phyloP scores from a whole-genome alignment of 2,113 vertebrate species.

The Notothenia rossii region DNA sequence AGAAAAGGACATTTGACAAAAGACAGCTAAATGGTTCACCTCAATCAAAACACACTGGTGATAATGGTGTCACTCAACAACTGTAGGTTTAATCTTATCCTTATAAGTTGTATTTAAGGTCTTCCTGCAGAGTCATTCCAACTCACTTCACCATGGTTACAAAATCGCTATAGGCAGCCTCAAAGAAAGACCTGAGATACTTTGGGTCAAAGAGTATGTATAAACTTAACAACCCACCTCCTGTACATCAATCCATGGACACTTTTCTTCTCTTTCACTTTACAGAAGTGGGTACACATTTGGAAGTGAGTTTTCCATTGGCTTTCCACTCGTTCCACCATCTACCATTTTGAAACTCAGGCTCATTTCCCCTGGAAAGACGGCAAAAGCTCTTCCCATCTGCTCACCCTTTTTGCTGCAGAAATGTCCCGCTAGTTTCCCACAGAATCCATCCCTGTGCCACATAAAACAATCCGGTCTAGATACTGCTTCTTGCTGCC shows the following conservation, averaged over 20 bases:
- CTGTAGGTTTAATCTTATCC: background rate
- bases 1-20: background rate
- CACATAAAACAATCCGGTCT: conserved; percentile 26
- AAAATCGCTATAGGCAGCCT: conserved; percentile 31
- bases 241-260: conserved; percentile 32
- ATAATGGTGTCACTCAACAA: conserved; percentile 24
- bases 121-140: conserved; percentile 18
- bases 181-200: conserved; percentile 36
- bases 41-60: conserved; percentile 25
- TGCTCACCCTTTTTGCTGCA: conserved; percentile 12
- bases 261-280: conserved; percentile 62
- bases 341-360: conserved; percentile 46
- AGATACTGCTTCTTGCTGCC: conserved; percentile 1
- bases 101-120: conserved; percentile 1
- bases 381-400: conserved; percentile 40
- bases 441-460: conserved; percentile 29
- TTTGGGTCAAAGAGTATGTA: conserved; percentile 59
- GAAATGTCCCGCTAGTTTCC: conserved; percentile 50
- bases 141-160: conserved; percentile 9
- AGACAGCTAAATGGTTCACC: background rate
- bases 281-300: conserved; percentile 69
- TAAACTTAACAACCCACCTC: conserved; percentile 44
- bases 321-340: conserved; percentile 58
- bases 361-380: conserved; percentile 44
- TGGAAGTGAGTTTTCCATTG: conserved; percentile 72